Percentiles rank a stretch among this genome's conserved stretches.
Conservation (phyloP, 2,113 vertebrate species). For the Paratilapia polleni region DNA sequence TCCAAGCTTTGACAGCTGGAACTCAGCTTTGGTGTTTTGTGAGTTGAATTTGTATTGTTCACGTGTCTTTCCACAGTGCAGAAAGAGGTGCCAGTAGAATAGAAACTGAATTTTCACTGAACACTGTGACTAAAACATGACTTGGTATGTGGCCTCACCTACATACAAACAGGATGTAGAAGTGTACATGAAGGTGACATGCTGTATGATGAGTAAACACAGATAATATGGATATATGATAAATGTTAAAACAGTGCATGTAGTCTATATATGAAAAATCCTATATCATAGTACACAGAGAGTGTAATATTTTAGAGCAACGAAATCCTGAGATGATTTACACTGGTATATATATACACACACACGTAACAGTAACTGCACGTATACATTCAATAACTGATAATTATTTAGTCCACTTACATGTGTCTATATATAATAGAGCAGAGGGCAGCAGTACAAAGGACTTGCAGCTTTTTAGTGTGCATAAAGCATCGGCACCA, state of each 20-base stretch:
- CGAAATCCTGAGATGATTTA: neutral
- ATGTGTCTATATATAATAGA: neutral
- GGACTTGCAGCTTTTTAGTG: conserved; percentile 7
- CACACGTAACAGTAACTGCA: too few relatives aligned
- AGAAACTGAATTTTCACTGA: neutral
- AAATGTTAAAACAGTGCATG: neutral
- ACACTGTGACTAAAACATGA: neutral
- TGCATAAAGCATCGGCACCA: conserved; percentile 10
- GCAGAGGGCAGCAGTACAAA: neutral
- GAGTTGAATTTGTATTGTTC: neutral
- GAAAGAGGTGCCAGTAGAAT: neutral
- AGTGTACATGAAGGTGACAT: neutral
- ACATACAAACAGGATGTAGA: neutral
- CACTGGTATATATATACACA: neutral
- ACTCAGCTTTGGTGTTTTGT: neutral
- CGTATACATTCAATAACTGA: too few relatives aligned
- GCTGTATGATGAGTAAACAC: neutral
- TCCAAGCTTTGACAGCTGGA: neutral
- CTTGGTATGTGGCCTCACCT: neutral
- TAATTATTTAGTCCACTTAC: neutral
- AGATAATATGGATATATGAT: too few relatives aligned
- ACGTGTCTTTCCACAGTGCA: neutral
- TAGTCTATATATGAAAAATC: neutral
- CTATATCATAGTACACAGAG: neutral
- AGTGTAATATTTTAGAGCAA: neutral